Evolutionary conservation across 1,140 invertebrate species (phyloP).

Genomic region (Bombus affinis): DNA sequence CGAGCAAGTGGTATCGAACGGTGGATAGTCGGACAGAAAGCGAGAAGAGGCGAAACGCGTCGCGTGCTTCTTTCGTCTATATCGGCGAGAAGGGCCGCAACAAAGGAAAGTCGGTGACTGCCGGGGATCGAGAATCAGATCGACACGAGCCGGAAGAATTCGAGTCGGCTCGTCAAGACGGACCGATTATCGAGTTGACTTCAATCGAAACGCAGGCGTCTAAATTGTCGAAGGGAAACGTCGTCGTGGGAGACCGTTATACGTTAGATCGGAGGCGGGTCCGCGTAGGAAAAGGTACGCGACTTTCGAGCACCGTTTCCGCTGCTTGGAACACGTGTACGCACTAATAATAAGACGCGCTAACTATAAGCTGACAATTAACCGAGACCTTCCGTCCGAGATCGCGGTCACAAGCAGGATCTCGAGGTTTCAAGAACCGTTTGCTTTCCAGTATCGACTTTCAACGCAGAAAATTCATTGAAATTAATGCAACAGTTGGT

Average conservation of each 20-base stretch:
- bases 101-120: too few relatives aligned
- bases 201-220: slow-evolving; percentile 67
- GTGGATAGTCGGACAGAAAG: background rate
- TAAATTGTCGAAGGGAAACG: slow-evolving; percentile 66
- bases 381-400: slow-evolving; percentile 33
- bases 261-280: background rate
- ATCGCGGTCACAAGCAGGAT: background rate
- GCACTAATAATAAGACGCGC: slow-evolving; percentile 36
- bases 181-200: slow-evolving; percentile 68
- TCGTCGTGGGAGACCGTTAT: slow-evolving; percentile 56
- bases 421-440: background rate
- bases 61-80: background rate
- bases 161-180: slow-evolving; percentile 45
- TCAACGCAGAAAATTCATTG: background rate
- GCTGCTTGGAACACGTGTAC: slow-evolving; percentile 23
- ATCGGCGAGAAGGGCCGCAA: background rate
- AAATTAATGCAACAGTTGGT: background rate
- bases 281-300: slow-evolving; percentile 6
- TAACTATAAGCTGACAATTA: slow-evolving; percentile 45
- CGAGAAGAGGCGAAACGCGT: background rate
- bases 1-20: background rate
- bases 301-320: slow-evolving; percentile 15
- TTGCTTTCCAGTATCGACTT: background rate
- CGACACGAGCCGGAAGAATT: slow-evolving; percentile 46
- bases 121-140: slow-evolving; percentile 4